Conservation (phyloP, 2,113 vertebrate species). For the Corythornis vintsioides region DNA sequence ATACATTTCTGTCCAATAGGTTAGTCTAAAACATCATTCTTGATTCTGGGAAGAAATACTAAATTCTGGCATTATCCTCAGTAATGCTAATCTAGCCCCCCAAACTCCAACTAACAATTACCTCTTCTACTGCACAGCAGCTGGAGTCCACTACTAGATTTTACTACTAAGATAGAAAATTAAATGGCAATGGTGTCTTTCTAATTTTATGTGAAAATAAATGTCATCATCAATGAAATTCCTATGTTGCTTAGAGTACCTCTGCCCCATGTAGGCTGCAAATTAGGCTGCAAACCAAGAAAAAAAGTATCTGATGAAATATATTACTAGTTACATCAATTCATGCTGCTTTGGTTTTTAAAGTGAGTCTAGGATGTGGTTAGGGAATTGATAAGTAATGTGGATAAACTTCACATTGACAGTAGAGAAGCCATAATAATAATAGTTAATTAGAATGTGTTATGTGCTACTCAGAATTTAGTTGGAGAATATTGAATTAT, state of each 20-base stretch:
- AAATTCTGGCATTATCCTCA: neutral
- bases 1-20: neutral
- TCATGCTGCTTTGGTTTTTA: neutral
- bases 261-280: neutral
- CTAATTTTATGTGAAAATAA: neutral
- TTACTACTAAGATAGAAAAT: neutral
- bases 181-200: neutral
- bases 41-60: neutral
- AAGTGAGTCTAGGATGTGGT: neutral
- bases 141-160: neutral
- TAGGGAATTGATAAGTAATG: neutral
- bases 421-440: neutral
- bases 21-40: neutral
- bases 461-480: neutral
- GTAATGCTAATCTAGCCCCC: neutral
- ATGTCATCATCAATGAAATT: rapidly evolving
- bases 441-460: neutral
- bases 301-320: neutral
- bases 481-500: neutral
- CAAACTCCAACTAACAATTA: neutral
- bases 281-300: neutral
- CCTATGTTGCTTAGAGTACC: neutral
- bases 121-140: neutral
- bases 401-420: neutral
- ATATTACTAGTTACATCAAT: neutral